These are phyloP conservation scores for Grammomys surdaster DNA, from an alignment of 2,113 vertebrate genomes.

Conservation along the genomic window DNA sequence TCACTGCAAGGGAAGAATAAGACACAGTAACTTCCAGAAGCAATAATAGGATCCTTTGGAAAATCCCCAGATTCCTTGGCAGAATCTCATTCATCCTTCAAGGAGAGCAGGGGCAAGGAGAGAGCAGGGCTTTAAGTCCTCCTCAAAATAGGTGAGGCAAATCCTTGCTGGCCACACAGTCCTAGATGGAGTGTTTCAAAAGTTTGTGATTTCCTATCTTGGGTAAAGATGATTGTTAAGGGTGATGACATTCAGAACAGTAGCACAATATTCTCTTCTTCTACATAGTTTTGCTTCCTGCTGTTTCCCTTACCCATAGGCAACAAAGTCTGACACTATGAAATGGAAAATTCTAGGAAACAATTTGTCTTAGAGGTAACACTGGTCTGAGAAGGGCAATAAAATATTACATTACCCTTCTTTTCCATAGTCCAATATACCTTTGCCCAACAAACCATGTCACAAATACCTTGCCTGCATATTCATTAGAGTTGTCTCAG, in stretches of 20 bases:
- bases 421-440: too few relatives aligned
- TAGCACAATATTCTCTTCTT: not conserved
- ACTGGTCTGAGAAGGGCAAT: not conserved
- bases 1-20: not conserved
- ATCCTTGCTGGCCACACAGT: not conserved
- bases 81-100: not conserved
- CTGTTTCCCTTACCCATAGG: not conserved
- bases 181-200: not conserved
- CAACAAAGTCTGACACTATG: not conserved
- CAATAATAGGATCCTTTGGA: not conserved
- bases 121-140: not conserved
- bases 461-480: too few relatives aligned
- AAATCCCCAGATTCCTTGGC: slow-evolving; percentile 18
- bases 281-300: not conserved
- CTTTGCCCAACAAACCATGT: not conserved
- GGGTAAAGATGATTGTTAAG: not conserved
- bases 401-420: not conserved
- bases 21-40: not conserved
- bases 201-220: not conserved
- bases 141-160: slow-evolving; percentile 55
- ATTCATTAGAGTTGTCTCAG: too few relatives aligned
- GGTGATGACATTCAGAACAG: not conserved
- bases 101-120: not conserved
- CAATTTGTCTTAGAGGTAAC: not conserved
- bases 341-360: not conserved